Percentiles rank a stretch among this genome's conserved stretches.
Conservation (phyloP, 2,797 vertebrate species). For the Molossus alvarezi region DNA sequence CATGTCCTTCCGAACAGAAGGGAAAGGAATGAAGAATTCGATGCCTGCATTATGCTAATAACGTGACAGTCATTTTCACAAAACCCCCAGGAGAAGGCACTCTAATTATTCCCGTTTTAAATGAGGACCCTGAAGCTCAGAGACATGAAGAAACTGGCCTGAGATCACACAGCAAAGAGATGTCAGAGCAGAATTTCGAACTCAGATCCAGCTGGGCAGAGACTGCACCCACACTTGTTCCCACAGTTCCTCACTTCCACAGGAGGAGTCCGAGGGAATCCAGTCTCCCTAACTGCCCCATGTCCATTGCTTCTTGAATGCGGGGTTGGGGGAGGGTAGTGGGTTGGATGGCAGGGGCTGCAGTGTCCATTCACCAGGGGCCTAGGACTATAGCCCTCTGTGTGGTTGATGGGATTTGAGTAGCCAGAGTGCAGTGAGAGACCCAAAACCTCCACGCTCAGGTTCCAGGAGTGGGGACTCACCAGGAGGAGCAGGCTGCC, state of each 20-base stretch:
- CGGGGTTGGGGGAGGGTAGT: accelerated
- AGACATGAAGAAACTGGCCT: background rate
- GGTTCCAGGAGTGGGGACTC: background rate
- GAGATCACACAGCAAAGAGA: background rate
- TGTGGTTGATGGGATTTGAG: background rate
- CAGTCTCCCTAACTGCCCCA: background rate
- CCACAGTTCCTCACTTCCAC: background rate
- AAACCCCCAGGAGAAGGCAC: background rate
- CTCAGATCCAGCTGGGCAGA: background rate
- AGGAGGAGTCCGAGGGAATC: background rate
- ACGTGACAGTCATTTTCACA: background rate
- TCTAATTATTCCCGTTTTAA: constrained; percentile 22
- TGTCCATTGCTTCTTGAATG: background rate
- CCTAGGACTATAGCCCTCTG: no score
- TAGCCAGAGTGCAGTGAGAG: background rate
- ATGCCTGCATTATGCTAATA: background rate
- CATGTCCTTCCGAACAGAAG: background rate
- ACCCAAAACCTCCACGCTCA: background rate
- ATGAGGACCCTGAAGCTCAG: background rate
- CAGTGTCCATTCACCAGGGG: accelerated
- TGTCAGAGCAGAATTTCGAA: background rate
- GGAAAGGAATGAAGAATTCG: background rate
- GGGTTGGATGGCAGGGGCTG: no score
- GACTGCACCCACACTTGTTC: accelerated
- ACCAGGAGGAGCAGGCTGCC: background rate